phyloP scores from a whole-genome alignment of 2,113 vertebrate species.

The Solea solea region DNA sequence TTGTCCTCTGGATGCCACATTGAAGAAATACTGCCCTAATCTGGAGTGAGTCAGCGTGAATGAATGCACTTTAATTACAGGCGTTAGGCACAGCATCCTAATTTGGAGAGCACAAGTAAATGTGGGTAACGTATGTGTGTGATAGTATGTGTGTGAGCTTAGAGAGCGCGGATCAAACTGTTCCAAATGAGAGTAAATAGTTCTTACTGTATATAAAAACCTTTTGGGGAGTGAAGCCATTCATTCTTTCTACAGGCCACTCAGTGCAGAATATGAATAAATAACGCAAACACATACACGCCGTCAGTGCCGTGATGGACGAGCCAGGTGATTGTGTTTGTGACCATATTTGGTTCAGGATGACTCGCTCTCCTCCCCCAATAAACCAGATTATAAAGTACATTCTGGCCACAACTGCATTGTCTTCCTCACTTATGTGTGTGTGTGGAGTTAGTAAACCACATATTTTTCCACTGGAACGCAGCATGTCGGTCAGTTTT shows the following conservation, averaged over 20 bases:
- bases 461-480: slow-evolving; percentile 41
- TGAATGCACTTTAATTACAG: neutral
- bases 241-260: slow-evolving; percentile 13
- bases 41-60: slow-evolving; percentile 1
- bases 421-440: slow-evolving; percentile 33
- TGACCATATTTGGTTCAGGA: slow-evolving; percentile 40
- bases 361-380: slow-evolving; percentile 10
- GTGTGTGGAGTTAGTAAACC: slow-evolving; percentile 26
- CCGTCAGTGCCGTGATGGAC: slow-evolving; percentile 1
- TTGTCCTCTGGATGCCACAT: slow-evolving; percentile 34
- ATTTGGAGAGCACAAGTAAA: neutral
- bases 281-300: slow-evolving; percentile 6
- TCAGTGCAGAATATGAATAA: neutral
- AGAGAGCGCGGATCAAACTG: slow-evolving; percentile 1
- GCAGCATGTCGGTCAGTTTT: slow-evolving; percentile 40
- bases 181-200: slow-evolving; percentile 1
- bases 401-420: slow-evolving; percentile 28
- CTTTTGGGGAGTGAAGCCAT: neutral
- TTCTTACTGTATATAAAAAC: neutral
- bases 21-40: slow-evolving; percentile 11
- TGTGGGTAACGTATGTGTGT: neutral
- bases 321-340: slow-evolving; percentile 28
- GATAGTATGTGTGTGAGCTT: neutral
- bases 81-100: neutral
- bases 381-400: slow-evolving; percentile 37